Evolutionary conservation across 2,113 vertebrate genomes (phyloP).

Genomic region (mouse (Mus musculus)): DNA sequence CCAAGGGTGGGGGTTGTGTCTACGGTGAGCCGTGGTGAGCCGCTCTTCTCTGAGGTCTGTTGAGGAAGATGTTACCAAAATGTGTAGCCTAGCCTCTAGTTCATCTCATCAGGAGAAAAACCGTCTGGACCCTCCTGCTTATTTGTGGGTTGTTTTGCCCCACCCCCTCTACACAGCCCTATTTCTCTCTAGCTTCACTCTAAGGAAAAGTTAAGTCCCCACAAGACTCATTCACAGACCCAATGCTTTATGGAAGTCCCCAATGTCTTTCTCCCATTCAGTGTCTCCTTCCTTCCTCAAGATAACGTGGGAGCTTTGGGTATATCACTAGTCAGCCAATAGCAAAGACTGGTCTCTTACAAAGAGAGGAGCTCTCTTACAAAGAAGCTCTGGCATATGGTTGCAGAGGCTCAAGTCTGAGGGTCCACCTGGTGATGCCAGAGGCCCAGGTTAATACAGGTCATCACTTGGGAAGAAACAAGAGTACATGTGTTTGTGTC

Average conservation of each 20-base stretch:
- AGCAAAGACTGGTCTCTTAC: background rate
- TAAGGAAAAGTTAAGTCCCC: background rate
- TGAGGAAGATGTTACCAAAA: constrained; percentile 22
- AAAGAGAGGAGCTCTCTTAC: background rate
- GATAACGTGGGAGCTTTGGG: background rate
- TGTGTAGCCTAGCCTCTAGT: background rate
- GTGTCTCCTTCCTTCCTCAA: background rate
- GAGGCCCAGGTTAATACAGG: too few relatives aligned
- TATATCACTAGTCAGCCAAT: background rate
- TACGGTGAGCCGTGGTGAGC: constrained; percentile 25
- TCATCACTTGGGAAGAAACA: too few relatives aligned
- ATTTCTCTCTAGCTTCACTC: background rate
- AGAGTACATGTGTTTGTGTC: background rate
- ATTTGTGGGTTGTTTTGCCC: background rate
- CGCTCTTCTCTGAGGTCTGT: constrained; percentile 31
- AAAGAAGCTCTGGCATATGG: background rate
- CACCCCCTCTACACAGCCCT: background rate
- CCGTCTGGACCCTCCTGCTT: background rate
- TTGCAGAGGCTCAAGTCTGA: background rate
- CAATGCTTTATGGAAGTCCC: background rate
- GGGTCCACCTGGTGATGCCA: too few relatives aligned
- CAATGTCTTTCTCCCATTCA: background rate
- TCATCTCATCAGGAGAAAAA: background rate
- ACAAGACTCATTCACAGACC: background rate
- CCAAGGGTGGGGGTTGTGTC: background rate